A percentile compares a stretch with the other conserved stretches of the same genome.
phyloP scores from a whole-genome alignment of 2,113 vertebrate genomes.

The Syrrhaptes paradoxus region DNA sequence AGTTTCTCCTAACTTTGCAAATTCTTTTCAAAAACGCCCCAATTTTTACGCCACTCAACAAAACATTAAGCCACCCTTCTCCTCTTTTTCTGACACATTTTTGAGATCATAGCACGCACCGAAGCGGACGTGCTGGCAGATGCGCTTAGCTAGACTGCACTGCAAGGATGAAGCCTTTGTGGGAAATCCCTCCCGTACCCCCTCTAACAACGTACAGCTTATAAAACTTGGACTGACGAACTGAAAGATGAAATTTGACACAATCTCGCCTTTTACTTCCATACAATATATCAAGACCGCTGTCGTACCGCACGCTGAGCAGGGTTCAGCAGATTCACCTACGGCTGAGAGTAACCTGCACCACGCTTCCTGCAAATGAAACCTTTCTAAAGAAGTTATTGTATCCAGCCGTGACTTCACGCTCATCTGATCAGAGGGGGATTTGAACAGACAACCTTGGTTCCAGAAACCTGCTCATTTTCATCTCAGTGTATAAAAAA shows the following conservation, averaged over 20 bases:
- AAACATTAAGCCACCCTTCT: not conserved
- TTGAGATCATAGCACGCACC: not conserved
- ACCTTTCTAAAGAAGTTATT: not conserved
- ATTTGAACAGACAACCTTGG: not conserved
- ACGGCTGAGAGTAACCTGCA: not conserved
- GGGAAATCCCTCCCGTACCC: not conserved
- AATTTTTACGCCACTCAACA: not conserved
- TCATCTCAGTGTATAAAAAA: not conserved
- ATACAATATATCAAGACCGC: not conserved
- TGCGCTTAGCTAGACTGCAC: not conserved
- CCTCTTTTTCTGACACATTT: not conserved
- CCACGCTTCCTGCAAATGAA: not conserved
- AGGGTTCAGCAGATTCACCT: not conserved
- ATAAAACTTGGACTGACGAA: not conserved
- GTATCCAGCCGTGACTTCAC: not conserved
- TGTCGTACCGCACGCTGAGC: not conserved
- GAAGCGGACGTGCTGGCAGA: not conserved
- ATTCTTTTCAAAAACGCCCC: not conserved
- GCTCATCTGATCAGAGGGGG: not conserved
- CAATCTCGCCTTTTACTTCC: not conserved
- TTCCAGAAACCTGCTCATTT: not conserved
- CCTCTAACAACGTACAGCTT: not conserved
- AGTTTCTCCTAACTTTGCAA: not conserved
- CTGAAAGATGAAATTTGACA: not conserved
- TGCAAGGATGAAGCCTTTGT: not conserved